phyloP scores from a whole-genome alignment of 2,113 vertebrate genomes.

The Muntiacus reevesi region DNA sequence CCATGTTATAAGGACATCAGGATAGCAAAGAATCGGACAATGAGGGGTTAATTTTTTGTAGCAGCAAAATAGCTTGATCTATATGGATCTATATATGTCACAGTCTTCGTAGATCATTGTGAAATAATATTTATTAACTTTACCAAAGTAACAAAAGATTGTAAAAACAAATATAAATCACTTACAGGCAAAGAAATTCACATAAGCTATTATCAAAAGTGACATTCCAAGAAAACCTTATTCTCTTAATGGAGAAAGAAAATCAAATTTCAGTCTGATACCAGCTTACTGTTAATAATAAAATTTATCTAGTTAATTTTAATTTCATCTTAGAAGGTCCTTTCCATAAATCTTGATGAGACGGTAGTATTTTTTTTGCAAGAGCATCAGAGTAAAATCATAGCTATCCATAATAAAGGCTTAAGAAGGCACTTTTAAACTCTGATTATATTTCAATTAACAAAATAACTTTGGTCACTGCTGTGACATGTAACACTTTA shows the following conservation, averaged over 20 bases:
- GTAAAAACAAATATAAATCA: neutral
- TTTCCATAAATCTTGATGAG: neutral
- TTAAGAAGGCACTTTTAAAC: neutral
- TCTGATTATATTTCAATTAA: neutral
- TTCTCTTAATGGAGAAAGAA: neutral
- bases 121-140: neutral
- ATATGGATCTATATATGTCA: neutral
- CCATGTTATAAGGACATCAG: neutral
- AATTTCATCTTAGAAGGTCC: neutral
- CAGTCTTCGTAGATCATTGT: neutral
- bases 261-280: neutral
- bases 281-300: neutral
- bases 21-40: neutral
- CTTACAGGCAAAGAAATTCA: neutral
- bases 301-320: neutral
- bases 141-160: neutral
- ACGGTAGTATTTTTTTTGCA: neutral
- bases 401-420: neutral
- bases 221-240: neutral
- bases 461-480: neutral
- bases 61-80: neutral
- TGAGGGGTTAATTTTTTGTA: neutral
- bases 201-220: neutral
- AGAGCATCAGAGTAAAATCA: neutral
- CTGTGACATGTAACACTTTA: neutral